A percentile compares a stretch with the other conserved stretches of the same genome.
phyloP scores from a whole-genome alignment of 2,797 vertebrate genomes.

The Macroramphosus scolopax region DNA sequence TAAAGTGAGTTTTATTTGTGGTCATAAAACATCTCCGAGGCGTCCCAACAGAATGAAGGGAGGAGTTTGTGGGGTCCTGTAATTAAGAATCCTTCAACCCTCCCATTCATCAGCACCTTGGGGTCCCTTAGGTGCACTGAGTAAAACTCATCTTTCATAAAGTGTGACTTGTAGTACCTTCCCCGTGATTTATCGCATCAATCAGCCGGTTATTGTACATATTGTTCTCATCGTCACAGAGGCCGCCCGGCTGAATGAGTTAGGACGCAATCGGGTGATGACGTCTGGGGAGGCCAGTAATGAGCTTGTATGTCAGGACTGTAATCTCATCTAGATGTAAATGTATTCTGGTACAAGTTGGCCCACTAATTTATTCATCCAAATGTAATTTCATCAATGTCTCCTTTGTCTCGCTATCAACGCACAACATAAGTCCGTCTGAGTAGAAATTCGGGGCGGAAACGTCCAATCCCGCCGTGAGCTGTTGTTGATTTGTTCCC shows the following conservation, averaged over 20 bases:
- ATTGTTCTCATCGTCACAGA: conserved; percentile 57
- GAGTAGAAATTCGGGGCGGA: background rate
- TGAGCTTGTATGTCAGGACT: conserved; percentile 50
- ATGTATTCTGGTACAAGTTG: conserved; percentile 60
- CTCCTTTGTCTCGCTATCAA: conserved; percentile 39
- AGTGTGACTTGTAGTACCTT: conserved; percentile 19
- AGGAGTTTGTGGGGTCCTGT: no score
- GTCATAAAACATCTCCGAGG: no score
- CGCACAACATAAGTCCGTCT: background rate
- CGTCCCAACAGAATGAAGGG: no score
- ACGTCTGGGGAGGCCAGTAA: conserved; percentile 51
- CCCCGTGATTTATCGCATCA: conserved; percentile 46
- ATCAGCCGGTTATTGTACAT: conserved; percentile 35
- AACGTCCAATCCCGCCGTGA: no score
- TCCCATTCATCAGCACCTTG: conserved; percentile 27
- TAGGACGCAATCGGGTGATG: conserved; percentile 45
- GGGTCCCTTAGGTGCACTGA: conserved; percentile 28
- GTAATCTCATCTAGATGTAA: conserved; percentile 68
- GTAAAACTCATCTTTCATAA: conserved; percentile 35
- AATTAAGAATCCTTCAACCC: conserved; percentile 38
- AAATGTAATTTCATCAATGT: conserved; percentile 57
- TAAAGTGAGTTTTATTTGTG: no score
- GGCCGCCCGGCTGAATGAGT: conserved; percentile 35
- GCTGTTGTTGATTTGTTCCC: conserved; percentile 18
- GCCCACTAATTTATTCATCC: conserved; percentile 66